These are phyloP conservation scores for Rhincodon typus DNA, from an alignment of 2,797 vertebrate genomes.

Conservation along the genomic window DNA sequence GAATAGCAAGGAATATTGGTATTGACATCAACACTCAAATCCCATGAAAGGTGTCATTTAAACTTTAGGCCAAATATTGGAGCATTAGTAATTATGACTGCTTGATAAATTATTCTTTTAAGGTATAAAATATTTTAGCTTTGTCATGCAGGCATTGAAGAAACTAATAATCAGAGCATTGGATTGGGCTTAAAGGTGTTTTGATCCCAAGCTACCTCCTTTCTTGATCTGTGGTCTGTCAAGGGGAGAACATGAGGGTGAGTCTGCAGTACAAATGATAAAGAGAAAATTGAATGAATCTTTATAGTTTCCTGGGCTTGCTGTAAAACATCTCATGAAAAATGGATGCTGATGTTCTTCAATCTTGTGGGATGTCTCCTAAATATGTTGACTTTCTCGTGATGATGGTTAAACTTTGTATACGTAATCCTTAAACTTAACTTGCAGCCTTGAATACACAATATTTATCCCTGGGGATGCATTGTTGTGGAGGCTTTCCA, in stretches of 20 bases:
- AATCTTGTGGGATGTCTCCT: neutral
- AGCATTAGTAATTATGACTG: neutral
- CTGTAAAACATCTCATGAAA: neutral
- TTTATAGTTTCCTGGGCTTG: neutral
- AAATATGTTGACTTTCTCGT: neutral
- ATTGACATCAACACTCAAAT: neutral
- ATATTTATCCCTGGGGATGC: neutral
- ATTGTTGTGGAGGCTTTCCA: neutral
- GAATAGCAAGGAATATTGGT: neutral
- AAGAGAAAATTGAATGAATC: neutral
- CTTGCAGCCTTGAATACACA: neutral
- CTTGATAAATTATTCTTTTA: neutral
- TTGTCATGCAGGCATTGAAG: neutral
- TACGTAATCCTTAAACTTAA: neutral
- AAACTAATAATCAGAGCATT: neutral
- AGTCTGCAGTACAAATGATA: neutral
- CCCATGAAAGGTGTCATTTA: neutral
- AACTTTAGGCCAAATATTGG: neutral
- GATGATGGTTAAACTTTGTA: neutral
- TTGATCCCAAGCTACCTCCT: neutral
- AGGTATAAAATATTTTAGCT: neutral
- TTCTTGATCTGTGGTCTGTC: neutral
- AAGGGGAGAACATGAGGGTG: neutral
- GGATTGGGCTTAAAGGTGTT: neutral
- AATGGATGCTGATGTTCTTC: neutral